A percentile compares a stretch with the other conserved stretches of the same genome.
These are phyloP conservation scores for Zele albiditarsus DNA, from an alignment of 2,888 invertebrate species.

Conservation along the genomic window DNA sequence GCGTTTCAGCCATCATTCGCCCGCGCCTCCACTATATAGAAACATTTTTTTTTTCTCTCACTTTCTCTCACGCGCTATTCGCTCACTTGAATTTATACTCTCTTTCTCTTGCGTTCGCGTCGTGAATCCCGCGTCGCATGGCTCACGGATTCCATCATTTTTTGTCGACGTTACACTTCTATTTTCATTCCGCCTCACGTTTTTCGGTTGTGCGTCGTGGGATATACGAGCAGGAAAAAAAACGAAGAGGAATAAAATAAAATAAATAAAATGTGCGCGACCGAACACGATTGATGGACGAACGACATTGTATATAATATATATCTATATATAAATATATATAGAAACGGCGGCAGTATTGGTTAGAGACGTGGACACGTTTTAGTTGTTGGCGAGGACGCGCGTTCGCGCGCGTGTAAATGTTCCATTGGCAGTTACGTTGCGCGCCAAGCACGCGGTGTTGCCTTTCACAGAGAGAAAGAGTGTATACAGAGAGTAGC, in stretches of 20 bases:
- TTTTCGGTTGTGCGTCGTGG: constrained; percentile 52
- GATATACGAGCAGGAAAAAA: constrained; percentile 28
- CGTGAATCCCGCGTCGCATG: constrained; percentile 58
- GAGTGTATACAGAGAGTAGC: too few relatives aligned
- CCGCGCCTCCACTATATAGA: background rate
- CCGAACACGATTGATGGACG: constrained; percentile 63
- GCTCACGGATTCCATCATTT: constrained; percentile 64
- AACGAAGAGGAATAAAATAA: constrained; percentile 42
- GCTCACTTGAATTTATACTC: constrained; percentile 2
- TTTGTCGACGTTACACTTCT: constrained; percentile 66
- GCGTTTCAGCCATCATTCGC: background rate
- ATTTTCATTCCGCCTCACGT: constrained; percentile 68
- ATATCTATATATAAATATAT: background rate
- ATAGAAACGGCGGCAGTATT: constrained; percentile 48
- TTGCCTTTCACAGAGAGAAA: background rate
- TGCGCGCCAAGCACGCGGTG: background rate
- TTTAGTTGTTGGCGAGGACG: constrained; percentile 37
- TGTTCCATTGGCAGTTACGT: constrained; percentile 22
- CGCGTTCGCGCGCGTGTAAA: constrained; percentile 41
- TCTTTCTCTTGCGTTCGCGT: constrained; percentile 38
- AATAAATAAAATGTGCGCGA: constrained; percentile 60
- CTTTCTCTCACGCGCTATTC: constrained; percentile 13
- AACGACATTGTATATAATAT: background rate
- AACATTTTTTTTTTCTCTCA: constrained; percentile 15
- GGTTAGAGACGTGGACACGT: constrained; percentile 45